These are phyloP conservation scores for Calvadosia cruxmelitensis DNA, from an alignment of 30 jellyfish, hydroid and myxozoan genomes.

Conservation along the genomic window DNA sequence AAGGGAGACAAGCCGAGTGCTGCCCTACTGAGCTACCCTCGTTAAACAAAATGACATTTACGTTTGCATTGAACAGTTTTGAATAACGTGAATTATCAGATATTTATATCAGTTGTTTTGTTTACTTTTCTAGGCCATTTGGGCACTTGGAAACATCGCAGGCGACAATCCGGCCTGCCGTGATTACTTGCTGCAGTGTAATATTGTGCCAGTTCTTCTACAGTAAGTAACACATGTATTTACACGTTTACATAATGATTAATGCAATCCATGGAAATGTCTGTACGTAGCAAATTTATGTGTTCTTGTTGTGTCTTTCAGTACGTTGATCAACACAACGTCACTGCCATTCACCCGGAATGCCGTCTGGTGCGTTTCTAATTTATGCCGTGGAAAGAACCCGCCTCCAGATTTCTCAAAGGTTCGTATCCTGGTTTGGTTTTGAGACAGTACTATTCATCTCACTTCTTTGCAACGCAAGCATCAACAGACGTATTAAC, in stretches of 20 bases:
- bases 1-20: too few species aligned
- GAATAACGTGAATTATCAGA: too few species aligned
- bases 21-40: too few species aligned
- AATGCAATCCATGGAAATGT: too few species aligned
- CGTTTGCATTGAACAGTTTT: too few species aligned
- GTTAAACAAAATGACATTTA: too few species aligned
- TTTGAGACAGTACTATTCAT: not conserved
- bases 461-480: too few species aligned
- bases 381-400: slow-evolving; percentile 90
- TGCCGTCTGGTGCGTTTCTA: slow-evolving; percentile 98
- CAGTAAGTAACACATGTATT: too few species aligned
- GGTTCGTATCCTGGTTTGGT: slow-evolving; percentile 13
- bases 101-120: too few species aligned
- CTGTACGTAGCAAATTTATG: too few species aligned
- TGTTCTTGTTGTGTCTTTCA: slow-evolving; percentile 1
- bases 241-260: too few species aligned
- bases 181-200: slow-evolving; percentile 52
- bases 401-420: slow-evolving; percentile 95
- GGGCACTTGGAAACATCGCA: slow-evolving; percentile 99
- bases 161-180: slow-evolving; percentile 92
- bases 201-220: slow-evolving; percentile 50
- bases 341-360: slow-evolving; percentile 52
- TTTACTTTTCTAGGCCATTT: slow-evolving; percentile 53
- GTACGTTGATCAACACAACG: slow-evolving; percentile 51
- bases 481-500: too few species aligned